Base-by-base conservation (phyloP, 2,888 invertebrate species). In the Drosophila longiperda region DNA sequence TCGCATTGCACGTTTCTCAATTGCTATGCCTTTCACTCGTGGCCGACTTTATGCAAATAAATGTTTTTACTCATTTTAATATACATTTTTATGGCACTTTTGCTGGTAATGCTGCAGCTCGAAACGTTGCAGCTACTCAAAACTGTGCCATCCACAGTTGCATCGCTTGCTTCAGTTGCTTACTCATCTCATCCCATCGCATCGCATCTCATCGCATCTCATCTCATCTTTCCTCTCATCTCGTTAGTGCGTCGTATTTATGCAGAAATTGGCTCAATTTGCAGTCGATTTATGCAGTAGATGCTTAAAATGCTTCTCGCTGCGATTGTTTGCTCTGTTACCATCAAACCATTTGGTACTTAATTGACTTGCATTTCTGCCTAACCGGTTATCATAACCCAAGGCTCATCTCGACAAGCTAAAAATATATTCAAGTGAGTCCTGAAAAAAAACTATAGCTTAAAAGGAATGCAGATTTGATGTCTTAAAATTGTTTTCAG, bases 1-100 rank as follows among this genome's bases (percentile, higher is more conserved):
- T 36, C 38, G 20, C 29, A 11, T 42, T 58, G 53, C 66, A 64
- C 36, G 12, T 38, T 55, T 38, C 55, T 49, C 83, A 74, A 81
- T 83, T 70, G 85, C 85, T 78, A 73, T 79, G 80, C 66, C 84
- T 70, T 67, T 82, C 75, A 67, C 64, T 65, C 66, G 60, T 66
- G 72, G 62, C 75, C 75, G 80, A 85, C 86, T 86, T 89, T 89
- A 89, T 90, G 89, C 80, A 90, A 87, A 86, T 87, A 89, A 86
- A 85, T 85, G 85, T 87, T 87, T 89, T 90, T 86, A 90, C 87
- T 82, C 87, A 87, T 87, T 87, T 87, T 89, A 87, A 87, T 90
- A 87, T 89, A 89, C 76, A 90, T 88, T 89, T 90, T 88, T 86
- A 90, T 87, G 86, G 86, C 86, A 85, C 81, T 88, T 77, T 86